Base-by-base conservation (phyloP, 2,888 invertebrate genomes). In the Tortricodes alternella region DNA sequence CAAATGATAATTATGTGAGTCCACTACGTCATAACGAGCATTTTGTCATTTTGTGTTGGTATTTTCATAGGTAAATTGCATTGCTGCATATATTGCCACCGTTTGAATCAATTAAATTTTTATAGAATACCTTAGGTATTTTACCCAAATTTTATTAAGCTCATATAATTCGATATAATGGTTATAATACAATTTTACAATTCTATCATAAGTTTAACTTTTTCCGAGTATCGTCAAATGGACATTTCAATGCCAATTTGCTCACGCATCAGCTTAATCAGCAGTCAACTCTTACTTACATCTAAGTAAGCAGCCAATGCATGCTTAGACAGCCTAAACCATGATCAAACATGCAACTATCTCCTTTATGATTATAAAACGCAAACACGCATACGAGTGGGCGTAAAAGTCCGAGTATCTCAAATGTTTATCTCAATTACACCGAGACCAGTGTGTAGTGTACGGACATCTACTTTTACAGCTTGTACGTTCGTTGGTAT, bases 291-390 rank as follows among this genome's bases (percentile, higher is more conserved):
- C 9, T 3, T 35, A 35, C 11, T 7, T 13, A 32, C 18, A 4
- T 37, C 24, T 29, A 24, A 32, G 8, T 44, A 29, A 29, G 43
- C 24, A 24, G 15, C 43, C 29, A 44, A 29, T 46, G 15, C 34
- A n/a, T 32, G 51, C 38, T 46, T 16, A 23, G n/a, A 46, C 38
- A 34, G 16, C 24, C 21, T 44, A 29, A 41, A 46, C 27, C 34
- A 43, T 39, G 27, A 15, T 21, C 24, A 11, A 46, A 39, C 57
- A 58, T 24, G 52, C 46, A 52, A 52, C 52, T 38, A 51, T 52
- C 35, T 32, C 58, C 46, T 51, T 49, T 21, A 55, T 48, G 48
- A 49, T 49, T 43, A 43, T 55, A 55, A 55, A 43, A 43, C 35
- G 48, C 41, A 41, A 41, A 35, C 55, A 41, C 24, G 48, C 53